Percentiles rank a stretch among this genome's conserved stretches.
Conservation (phyloP, 2,113 vertebrate genomes). For the Sander lucioperca region DNA sequence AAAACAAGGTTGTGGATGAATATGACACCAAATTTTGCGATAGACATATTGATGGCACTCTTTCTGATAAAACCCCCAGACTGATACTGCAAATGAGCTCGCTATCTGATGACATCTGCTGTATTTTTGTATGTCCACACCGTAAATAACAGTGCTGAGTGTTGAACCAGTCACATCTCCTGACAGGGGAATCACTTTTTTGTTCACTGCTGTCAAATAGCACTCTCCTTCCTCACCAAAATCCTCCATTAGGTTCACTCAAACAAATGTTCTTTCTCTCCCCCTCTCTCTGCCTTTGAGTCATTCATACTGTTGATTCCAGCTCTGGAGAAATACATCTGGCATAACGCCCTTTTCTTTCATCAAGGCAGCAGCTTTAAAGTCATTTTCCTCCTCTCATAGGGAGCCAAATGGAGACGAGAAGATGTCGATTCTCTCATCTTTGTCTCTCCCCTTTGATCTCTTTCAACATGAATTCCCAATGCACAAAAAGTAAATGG, state of each 20-base stretch:
- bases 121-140: constrained; percentile 15
- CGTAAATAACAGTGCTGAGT: constrained; percentile 47
- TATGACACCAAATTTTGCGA: constrained; percentile 34
- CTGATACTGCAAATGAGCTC: constrained; percentile 53
- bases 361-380: constrained; percentile 76
- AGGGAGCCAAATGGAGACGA: constrained; percentile 77
- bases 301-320: constrained; percentile 78
- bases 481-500: constrained; percentile 76
- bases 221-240: constrained; percentile 51
- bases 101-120: constrained; percentile 54
- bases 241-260: constrained; percentile 60
- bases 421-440: constrained; percentile 80
- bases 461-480: constrained; percentile 74
- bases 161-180: constrained; percentile 59
- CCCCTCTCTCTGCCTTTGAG: constrained; percentile 58
- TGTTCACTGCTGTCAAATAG: constrained; percentile 71
- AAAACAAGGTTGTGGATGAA: constrained; percentile 2
- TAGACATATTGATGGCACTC: constrained; percentile 18
- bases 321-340: constrained; percentile 74
- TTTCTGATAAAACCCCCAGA: constrained; percentile 38
- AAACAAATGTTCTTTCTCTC: constrained; percentile 54
- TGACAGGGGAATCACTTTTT: constrained; percentile 64
- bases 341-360: constrained; percentile 72
- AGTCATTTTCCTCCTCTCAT: constrained; percentile 76
- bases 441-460: constrained; percentile 81